phyloP scores from a whole-genome alignment of 2,888 invertebrate species.

The Iphiclides podalirius region DNA sequence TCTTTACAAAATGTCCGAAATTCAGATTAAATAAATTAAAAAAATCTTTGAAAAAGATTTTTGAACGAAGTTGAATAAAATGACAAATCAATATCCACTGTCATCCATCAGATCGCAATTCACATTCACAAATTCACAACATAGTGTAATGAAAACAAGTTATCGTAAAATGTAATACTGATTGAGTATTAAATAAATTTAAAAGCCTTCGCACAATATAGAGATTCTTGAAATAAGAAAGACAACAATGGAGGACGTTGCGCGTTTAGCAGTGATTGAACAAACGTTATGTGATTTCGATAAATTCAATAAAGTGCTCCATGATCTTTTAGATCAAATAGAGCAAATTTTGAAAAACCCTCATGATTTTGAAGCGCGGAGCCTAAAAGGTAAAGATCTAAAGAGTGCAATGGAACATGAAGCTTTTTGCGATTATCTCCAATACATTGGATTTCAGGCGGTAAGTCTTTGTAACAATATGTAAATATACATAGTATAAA shows the following conservation, averaged over 20 bases:
- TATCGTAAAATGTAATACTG: background rate
- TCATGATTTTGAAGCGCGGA: slow-evolving; percentile 52
- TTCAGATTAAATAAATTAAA: too few species aligned
- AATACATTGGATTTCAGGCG: slow-evolving; percentile 66
- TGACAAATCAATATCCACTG: slow-evolving; percentile 44
- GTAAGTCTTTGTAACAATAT: slow-evolving; percentile 59
- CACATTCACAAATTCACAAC: too few species aligned
- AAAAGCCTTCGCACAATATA: slow-evolving; percentile 27
- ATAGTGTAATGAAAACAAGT: too few species aligned
- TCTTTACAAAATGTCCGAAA: too few species aligned
- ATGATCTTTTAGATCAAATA: slow-evolving; percentile 53
- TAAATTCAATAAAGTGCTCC: slow-evolving; percentile 53
- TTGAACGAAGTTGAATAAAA: slow-evolving; percentile 20
- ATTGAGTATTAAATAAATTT: slow-evolving; percentile 37
- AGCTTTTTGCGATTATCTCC: slow-evolving; percentile 58
- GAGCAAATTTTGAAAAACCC: slow-evolving; percentile 62
- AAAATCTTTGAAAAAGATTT: too few species aligned
- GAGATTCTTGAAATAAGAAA: slow-evolving; percentile 22
- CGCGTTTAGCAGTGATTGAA: slow-evolving; percentile 68
- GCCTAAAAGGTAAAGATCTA: slow-evolving; percentile 47
- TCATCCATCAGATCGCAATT: too few species aligned
- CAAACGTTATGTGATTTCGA: slow-evolving; percentile 50
- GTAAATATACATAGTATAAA: slow-evolving; percentile 28
- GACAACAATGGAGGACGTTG: slow-evolving; percentile 65
- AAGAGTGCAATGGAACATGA: slow-evolving; percentile 43